Base-by-base conservation (phyloP, 2,113 vertebrate genomes). In the Lontra canadensis region DNA sequence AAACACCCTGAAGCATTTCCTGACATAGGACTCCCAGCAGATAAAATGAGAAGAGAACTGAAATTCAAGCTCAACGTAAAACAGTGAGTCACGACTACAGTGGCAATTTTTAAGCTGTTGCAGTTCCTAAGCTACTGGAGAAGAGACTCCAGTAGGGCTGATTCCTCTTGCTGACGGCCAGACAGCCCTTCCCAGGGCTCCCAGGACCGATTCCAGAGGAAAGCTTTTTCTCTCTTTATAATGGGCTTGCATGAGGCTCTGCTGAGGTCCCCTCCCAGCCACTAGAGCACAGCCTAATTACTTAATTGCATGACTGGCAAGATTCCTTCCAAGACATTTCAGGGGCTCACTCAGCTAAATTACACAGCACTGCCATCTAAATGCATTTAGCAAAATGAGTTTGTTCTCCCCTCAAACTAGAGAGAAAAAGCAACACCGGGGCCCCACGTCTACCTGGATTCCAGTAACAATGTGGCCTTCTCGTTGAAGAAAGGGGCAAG, bases 361-460 rank as follows among this genome's bases (percentile, higher is more conserved):
- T 96, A 96, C 96, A 98, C 92, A 95, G 97, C 80, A 90, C 96
- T 97, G 92, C 86, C 98, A 97, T 97, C 98, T 94, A 98, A 98
- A 97, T 97, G 97, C 97, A 97, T 97, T 98, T 95, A 97, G 94
- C 97, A 97, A 97, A 98, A 97, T 95, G 95, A 98, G 96, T 93
- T 88, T 96, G 88, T 95, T 98, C 96, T 92, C 95, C 94, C 94
- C 93, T 97, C 96, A 95, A 55, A 83, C 96, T 9, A 73, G 92
- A 96, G 95, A 97, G 71, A 94, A 89, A 94, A 97, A 94, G 92
- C 90, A 85, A 52, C 8, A 31, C 86, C 67, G 6, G 83, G 94
- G 88, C 63, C 93, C 93, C 95, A 61, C 25, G 78, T 98, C 98
- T 97, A 99, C 99, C 99, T 99, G 79, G 99, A 98, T 59, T 99